Evolutionary conservation across 2,113 vertebrate genomes (phyloP).

Genomic region (Hippolais icterina): DNA sequence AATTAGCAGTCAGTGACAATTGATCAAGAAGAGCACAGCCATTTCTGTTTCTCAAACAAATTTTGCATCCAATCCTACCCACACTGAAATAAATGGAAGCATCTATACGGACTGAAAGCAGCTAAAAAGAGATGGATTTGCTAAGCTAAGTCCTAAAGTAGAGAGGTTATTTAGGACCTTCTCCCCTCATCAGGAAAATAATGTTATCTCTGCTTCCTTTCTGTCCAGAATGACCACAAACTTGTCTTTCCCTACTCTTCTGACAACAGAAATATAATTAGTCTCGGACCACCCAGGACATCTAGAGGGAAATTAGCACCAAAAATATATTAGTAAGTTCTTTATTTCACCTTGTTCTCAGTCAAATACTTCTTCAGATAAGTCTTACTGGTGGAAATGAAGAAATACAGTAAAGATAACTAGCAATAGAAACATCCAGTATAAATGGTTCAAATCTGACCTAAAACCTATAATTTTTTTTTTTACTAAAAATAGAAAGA

Average conservation of each 20-base stretch:
- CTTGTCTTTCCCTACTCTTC: neutral
- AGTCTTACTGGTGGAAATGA: neutral
- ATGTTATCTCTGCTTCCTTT: neutral
- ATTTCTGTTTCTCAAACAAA: neutral
- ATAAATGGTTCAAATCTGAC: neutral
- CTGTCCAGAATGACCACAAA: neutral
- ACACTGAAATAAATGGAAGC: neutral
- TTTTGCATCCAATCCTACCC: neutral
- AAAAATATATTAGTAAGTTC: neutral
- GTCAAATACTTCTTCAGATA: neutral
- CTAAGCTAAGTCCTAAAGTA: neutral
- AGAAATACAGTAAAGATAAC: neutral
- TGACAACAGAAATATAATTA: neutral
- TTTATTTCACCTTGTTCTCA: neutral
- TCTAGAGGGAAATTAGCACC: too few species aligned
- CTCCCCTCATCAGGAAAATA: neutral
- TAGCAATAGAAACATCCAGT: neutral
- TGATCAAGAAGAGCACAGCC: neutral
- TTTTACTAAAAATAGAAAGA: neutral
- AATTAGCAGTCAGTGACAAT: neutral
- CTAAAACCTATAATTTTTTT: neutral
- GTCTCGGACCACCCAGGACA: too few species aligned
- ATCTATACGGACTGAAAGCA: neutral
- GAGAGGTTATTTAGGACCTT: neutral
- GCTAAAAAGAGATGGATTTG: neutral